Evolutionary conservation across 1,140 invertebrate genomes (phyloP).

Genomic region (Brachionus manjavacas): DNA sequence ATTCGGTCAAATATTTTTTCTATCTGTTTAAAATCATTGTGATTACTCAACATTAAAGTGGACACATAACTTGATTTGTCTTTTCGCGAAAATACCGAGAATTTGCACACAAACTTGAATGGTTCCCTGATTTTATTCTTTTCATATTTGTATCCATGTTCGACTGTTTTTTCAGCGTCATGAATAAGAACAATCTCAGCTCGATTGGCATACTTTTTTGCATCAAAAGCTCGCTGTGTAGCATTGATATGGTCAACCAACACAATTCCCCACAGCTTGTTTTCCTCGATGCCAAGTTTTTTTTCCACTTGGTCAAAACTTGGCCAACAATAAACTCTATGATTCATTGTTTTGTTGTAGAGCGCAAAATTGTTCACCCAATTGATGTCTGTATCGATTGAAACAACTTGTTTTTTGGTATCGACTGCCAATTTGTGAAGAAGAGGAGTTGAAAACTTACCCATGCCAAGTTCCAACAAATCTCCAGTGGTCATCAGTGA

Average conservation of each 20-base stretch:
- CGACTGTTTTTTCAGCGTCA: slow-evolving; percentile 16
- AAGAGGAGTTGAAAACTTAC: slow-evolving; percentile 10
- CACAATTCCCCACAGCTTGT: neutral
- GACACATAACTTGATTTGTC: slow-evolving; percentile 17
- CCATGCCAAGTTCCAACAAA: slow-evolving; percentile 2
- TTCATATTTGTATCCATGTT: slow-evolving; percentile 26
- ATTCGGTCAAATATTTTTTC: neutral
- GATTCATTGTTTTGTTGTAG: neutral
- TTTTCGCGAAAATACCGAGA: neutral
- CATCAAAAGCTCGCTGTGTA: neutral
- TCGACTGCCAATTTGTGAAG: neutral
- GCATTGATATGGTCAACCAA: slow-evolving; percentile 25
- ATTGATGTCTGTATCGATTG: neutral
- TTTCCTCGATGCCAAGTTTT: neutral
- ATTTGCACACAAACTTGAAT: slow-evolving; percentile 22
- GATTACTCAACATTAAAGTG: neutral
- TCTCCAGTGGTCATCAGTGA: neutral
- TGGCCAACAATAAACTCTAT: neutral
- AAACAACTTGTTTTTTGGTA: neutral
- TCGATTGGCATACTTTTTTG: neutral
- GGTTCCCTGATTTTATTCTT: neutral
- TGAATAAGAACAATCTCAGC: slow-evolving; percentile 7
- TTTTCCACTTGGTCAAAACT: neutral
- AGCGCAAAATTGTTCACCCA: slow-evolving; percentile 16
- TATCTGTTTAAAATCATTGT: neutral